Evolutionary conservation across 2,797 vertebrate genomes (phyloP), one percentile per base, ranked within the genome.

Genomic region (Eutrigla gurnardus): DNA sequence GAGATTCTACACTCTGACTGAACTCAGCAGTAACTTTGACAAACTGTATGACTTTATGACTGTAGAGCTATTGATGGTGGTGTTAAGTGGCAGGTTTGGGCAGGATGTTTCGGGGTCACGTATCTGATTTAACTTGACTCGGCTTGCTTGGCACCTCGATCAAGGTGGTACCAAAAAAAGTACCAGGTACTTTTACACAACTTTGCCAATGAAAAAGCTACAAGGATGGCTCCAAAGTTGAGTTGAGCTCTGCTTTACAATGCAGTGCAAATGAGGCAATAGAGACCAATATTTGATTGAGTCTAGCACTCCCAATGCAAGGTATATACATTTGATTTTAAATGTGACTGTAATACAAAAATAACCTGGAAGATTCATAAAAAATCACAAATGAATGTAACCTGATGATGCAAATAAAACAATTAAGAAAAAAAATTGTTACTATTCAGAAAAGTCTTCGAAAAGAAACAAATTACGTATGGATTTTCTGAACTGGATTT

Each of bases 11-110:
- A 35, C 13, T 69, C 9, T 70, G 7, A 18, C 42, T 49, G 47
- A 75, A 65, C 59, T 76, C 47, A 42, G 43, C 25, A 33, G 47
- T 65, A 59, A 50, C 64, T 67, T 81, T 67, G 40, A 77, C 66
- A 78, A 53, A 69, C 52, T 8, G 39, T 4, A 61, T 66, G 37
- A 64, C 18, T 25, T 5, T 7, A 25, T 33, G 50, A 33, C 5
- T 25, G 25, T 25, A 25, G 25, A 25, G 25, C 25, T 25, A 25
- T 25, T 25, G 25, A 25, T 25, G 25, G 2, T 25, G 25, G 25
- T 25, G 25, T 25, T 25, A 46, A 17, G 17, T 46, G 15, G 0
- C 45, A 46, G 45, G 45, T 46, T 46, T 46, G 45, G 15, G 45
- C 6, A 17, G 14, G 45, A 46, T 46, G 45, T 46, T 15, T 17